A percentile compares a stretch with the other conserved stretches of the same genome.
phyloP scores from a whole-genome alignment of 2,888 invertebrate genomes.

The Zygaena filipendulae region DNA sequence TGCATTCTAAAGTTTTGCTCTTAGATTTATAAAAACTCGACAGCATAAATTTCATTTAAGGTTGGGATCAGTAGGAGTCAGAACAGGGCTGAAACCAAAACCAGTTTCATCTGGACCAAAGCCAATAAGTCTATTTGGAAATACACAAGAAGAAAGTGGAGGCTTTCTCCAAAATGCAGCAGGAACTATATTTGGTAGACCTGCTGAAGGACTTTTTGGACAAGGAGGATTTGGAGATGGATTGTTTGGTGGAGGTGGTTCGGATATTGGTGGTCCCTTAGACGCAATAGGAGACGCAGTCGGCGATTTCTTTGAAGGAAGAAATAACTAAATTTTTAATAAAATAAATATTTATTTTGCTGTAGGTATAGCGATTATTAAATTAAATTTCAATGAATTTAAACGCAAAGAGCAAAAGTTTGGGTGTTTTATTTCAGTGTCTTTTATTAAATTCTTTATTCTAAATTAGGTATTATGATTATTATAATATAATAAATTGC shows the following conservation, averaged over 20 bases:
- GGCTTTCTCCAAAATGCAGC: too few species aligned
- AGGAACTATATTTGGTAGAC: slow-evolving; percentile 20
- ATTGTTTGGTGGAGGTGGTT: slow-evolving; percentile 15
- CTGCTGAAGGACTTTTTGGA: slow-evolving; percentile 18
- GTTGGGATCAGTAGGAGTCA: slow-evolving; percentile 47
- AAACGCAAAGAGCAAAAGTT: too few species aligned
- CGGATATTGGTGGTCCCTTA: slow-evolving; percentile 38
- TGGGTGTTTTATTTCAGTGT: too few species aligned
- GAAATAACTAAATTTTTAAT: too few species aligned
- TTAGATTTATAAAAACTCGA: neutral
- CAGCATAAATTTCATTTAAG: too few species aligned
- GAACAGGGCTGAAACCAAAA: slow-evolving; percentile 56
- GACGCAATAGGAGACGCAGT: slow-evolving; percentile 49
- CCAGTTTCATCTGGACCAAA: slow-evolving; percentile 47
- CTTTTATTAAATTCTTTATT: too few species aligned
- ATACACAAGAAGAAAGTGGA: too few species aligned
- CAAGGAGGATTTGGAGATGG: slow-evolving; percentile 18
- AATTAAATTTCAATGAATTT: too few species aligned
- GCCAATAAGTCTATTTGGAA: slow-evolving; percentile 48
- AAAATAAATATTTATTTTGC: too few species aligned
- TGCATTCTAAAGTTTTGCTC: neutral
- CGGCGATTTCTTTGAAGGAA: slow-evolving; percentile 43
- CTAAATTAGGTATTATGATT: too few species aligned
- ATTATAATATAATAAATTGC: too few species aligned
- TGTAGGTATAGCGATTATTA: too few species aligned